Base-by-base conservation (phyloP, 2,888 invertebrate species). In the Sinelater perroti region DNA sequence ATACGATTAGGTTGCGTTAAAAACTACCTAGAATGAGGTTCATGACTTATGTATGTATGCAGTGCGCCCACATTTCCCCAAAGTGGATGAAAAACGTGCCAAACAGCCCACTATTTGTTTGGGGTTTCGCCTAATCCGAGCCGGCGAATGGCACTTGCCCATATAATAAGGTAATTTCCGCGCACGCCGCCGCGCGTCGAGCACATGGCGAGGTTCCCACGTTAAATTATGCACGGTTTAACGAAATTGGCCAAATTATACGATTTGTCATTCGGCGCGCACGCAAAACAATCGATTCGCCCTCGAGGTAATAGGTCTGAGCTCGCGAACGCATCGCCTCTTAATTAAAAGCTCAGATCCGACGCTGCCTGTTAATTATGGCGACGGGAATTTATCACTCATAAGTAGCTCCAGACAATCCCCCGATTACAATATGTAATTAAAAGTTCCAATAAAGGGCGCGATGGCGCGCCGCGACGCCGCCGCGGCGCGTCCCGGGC, bases 401-500 rank as follows among this genome's bases (percentile, higher is more conserved):
- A 61, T 59, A 56, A 61, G 55, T 59, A 59, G 52, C 55, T 47
- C 42, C 30, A 49, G 53, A 60, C 60, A 60, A 53, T 56, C 56
- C 31, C 31, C 26, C 45, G 57, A 56, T 57, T 57, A 57, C 57
- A 61, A 61, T 61, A 57, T 56, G 53, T 57, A 61, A 61, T 61
- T 61, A 61, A 61, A 61, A 61, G 50, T 61, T 61, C 31, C 53
- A 56, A 61, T 60, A 60, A 56, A 56, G 47, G 56, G 46, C 16
- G 54, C 8, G 44, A 58, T 49, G 58, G 54, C 54, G 47, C 36
- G 38, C 21, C 17, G 31, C 6, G 36, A 38, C 36, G 30, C 42
- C 14, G n/a, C 24, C 17, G 24, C 31, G 18, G 56, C 28, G 36
- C 54, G 20, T 50, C 51, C 20, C 13, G 35, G 36, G 55, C 36